These are phyloP conservation scores for Mobula hypostoma DNA, from an alignment of 2,113 vertebrate genomes.

Conservation along the genomic window DNA sequence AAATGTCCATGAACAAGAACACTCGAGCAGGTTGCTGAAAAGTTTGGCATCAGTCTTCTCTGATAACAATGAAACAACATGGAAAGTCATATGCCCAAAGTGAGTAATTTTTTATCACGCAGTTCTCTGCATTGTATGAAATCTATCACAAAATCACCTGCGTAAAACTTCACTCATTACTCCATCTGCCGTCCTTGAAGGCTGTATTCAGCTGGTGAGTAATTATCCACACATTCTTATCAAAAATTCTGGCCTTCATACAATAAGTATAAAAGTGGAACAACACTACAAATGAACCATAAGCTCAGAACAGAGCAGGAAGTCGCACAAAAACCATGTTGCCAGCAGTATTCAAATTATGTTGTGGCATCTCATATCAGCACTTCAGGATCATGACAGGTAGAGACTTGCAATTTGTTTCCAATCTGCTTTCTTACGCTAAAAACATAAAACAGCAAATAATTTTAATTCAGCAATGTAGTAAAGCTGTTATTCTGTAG, in stretches of 20 bases:
- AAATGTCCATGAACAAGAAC: neutral
- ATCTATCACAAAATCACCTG: neutral
- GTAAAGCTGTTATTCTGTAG: neutral
- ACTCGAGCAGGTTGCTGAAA: neutral
- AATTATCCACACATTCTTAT: constrained; percentile 55
- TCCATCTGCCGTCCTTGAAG: constrained; percentile 50
- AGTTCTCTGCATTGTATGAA: neutral
- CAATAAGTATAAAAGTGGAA: constrained; percentile 52
- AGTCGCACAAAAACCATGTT: constrained; percentile 52
- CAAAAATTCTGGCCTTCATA: constrained; percentile 55
- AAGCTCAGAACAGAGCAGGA: constrained; percentile 21
- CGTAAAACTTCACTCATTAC: neutral
- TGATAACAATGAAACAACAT: neutral
- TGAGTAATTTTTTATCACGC: neutral
- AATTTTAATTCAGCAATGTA: neutral
- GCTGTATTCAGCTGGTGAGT: constrained; percentile 44
- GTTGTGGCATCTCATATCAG: constrained; percentile 69
- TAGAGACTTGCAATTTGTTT: constrained; percentile 44
- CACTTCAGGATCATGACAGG: constrained; percentile 59
- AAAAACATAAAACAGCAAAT: neutral
- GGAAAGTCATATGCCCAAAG: neutral
- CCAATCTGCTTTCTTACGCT: neutral
- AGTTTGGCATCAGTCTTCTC: neutral
- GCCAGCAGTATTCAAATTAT: constrained; percentile 66
- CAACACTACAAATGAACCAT: neutral